phyloP scores from a whole-genome alignment of 2,113 vertebrate genomes.

The Lophochroa leadbeateri region DNA sequence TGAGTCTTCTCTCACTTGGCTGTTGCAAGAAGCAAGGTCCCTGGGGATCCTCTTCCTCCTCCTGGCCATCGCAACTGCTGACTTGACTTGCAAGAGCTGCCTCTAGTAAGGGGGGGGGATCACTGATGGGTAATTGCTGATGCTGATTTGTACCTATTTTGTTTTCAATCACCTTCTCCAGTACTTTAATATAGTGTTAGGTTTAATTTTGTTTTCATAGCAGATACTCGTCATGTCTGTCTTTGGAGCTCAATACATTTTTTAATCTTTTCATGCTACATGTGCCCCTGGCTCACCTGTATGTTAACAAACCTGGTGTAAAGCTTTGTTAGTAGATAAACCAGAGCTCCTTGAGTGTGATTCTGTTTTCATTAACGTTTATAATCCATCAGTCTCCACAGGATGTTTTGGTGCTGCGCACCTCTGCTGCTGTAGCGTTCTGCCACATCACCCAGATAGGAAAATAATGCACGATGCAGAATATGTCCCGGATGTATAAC shows the following conservation, averaged over 20 bases:
- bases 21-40: neutral
- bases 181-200: neutral
- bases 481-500: neutral
- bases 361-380: neutral
- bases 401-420: neutral
- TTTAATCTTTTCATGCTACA: neutral
- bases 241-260: neutral
- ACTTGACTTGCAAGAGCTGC: neutral
- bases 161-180: neutral
- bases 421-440: neutral
- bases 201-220: neutral
- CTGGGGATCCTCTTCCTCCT: neutral
- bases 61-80: neutral
- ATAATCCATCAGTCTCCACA: neutral
- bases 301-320: neutral
- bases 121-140: neutral
- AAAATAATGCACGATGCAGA: neutral
- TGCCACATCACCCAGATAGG: neutral
- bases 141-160: neutral
- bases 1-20: neutral
- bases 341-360: neutral
- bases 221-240: rapidly evolving
- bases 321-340: neutral
- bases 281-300: neutral
- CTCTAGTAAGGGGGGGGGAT: neutral